Evolutionary conservation across 2,113 vertebrate species (phyloP).

Genomic region (Lepus timidus): DNA sequence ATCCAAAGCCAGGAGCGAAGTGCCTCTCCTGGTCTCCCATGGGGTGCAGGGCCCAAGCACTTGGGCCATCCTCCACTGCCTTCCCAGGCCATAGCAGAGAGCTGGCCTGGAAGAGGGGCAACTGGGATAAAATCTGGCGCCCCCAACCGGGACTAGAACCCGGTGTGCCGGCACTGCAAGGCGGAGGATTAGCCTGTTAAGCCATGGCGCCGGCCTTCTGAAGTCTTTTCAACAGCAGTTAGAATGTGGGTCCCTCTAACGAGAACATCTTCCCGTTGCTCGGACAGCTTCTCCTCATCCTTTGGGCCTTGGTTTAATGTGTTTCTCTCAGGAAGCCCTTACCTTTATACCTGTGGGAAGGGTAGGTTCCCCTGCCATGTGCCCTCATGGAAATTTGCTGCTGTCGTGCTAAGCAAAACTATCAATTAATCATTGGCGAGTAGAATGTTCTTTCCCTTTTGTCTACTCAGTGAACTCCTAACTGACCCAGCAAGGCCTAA

Average conservation of each 20-base stretch:
- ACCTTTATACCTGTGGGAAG: not conserved
- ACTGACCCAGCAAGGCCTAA: conserved; percentile 5
- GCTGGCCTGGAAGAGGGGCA: no score
- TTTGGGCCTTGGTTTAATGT: not conserved
- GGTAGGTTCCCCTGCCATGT: not conserved
- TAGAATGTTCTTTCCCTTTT: conserved; percentile 1
- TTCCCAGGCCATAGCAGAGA: no score
- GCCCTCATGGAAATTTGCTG: not conserved
- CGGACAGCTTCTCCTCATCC: not conserved
- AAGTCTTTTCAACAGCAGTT: not conserved
- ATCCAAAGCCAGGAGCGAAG: no score
- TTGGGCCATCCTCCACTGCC: no score
- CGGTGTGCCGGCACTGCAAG: no score
- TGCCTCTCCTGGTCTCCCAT: no score
- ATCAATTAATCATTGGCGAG: not conserved
- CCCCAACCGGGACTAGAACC: no score
- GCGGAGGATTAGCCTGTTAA: no score
- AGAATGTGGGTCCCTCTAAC: not conserved
- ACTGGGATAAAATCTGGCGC: no score
- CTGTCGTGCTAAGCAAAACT: not conserved
- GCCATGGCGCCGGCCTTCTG: not conserved
- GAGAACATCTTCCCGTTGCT: not conserved
- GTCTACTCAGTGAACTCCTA: conserved; percentile 32
- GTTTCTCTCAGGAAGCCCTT: not conserved
- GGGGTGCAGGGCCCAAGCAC: no score